Base-by-base conservation (phyloP, 2,113 vertebrate genomes). In the Solea senegalensis region DNA sequence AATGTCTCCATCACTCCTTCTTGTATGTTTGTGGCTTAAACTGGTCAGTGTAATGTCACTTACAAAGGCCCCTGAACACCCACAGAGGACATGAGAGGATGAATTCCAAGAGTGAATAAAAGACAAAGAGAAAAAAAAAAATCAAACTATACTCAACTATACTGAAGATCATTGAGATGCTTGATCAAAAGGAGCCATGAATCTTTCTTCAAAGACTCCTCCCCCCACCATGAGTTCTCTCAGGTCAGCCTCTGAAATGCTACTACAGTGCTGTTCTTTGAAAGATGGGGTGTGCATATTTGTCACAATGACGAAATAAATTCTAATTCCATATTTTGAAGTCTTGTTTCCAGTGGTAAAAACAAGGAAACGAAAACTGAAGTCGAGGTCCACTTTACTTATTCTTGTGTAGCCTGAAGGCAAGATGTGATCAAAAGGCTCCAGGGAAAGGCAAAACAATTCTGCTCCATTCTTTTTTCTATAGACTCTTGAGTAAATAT, bases 181-280 rank as follows among this genome's bases (percentile, higher is more conserved):
- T 41, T 12, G 72, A 75, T 92, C 86, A 93, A 92, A 92, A 64
- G 76, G 8, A 69, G 72, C 63, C 80, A 90, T 90, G 81, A 90
- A 90, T 90, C 83, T 2, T 6, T 34, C 34, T 34, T 34, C 34
- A 34, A 45, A 13, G 44, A 10, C 8, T 64, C 45, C 26, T 78
- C 26, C 16, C 63, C 27, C 64, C 57, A 46, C 65, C 66, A 69
- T 68, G 21, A 54, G 49, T 76, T 71, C 53, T 72, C 74, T 88
- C 62, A 85, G 80, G 80, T 82, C 67, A 65, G 51, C 66, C 34
- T 72, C 58, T 83, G 68, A 83, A 80, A 68, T 39, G 52, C 9
- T 11, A n/a, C 69, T 83, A 75, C 51, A 55, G n/a, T 54, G 74
- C 57, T 45, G 56, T 34, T 45, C 61, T 65, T 48, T 85, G 82